Conservation (phyloP, 2,888 invertebrate species). For the Epirrita christyi region DNA sequence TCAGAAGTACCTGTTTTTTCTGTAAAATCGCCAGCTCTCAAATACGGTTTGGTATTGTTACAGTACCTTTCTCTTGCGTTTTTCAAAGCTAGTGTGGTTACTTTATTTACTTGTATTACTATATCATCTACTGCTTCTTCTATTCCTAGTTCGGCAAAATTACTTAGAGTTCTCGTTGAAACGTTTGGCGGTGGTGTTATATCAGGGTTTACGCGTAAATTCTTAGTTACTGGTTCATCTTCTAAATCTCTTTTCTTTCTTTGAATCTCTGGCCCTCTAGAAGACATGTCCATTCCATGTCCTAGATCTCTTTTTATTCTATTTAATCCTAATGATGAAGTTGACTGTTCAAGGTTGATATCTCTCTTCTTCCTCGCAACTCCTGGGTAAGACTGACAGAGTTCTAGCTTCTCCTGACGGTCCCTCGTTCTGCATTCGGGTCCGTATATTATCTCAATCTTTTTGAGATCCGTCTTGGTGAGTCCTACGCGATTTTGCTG, state of each 20-base stretch:
- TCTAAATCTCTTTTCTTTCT: slow-evolving; percentile 27
- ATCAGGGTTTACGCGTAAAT: slow-evolving; percentile 64
- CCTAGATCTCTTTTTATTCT: slow-evolving; percentile 9
- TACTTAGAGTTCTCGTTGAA: slow-evolving; percentile 21
- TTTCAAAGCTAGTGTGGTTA: slow-evolving; percentile 52
- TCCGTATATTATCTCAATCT: slow-evolving; percentile 67
- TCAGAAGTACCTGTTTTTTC: slow-evolving; percentile 44
- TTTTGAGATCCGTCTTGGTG: slow-evolving; percentile 57
- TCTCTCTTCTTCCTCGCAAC: slow-evolving; percentile 49
- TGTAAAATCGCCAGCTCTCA: slow-evolving; percentile 20
- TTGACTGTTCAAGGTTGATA: background rate
- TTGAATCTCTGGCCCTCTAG: background rate
- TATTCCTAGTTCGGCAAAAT: slow-evolving; percentile 53
- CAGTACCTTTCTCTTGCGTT: slow-evolving; percentile 60
- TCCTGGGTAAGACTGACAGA: slow-evolving; percentile 67
- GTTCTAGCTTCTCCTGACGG: slow-evolving; percentile 63
- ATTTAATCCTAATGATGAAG: background rate
- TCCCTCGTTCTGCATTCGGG: slow-evolving; percentile 64
- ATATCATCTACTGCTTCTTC: slow-evolving; percentile 53
- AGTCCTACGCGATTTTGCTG: slow-evolving; percentile 56
- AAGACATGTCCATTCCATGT: background rate
- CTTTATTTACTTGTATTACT: slow-evolving; percentile 53
- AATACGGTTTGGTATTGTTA: slow-evolving; percentile 38
- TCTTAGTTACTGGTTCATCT: slow-evolving; percentile 33
- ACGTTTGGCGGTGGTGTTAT: slow-evolving; percentile 62